Evolutionary conservation across 2,888 invertebrate species (phyloP), one percentile per base, ranked within the genome.

Genomic region (Caenorhabditis parvicauda): DNA sequence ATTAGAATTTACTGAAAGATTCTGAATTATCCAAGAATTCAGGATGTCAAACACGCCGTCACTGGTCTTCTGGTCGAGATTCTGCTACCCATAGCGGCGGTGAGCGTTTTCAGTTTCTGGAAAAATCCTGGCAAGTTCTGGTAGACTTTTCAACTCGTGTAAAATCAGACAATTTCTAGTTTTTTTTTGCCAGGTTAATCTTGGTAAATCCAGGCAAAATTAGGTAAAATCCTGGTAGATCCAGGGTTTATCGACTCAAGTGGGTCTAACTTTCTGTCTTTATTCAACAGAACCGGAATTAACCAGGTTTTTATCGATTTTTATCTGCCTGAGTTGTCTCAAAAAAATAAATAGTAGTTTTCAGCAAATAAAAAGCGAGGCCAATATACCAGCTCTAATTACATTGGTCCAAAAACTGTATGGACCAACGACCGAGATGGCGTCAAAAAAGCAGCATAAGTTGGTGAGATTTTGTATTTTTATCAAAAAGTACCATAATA

Each of bases 41-140:
- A 94, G 82, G 96, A 98, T 82, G 90, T 98, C 21, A 90, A 98
- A 79, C 96, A 98, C 83, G 94, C 96, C 0, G 85, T 98, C 35
- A 96, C 98, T 41, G 96, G 95, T 0, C 86, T 99, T 19, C 95
- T 99, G 83, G 98, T 99, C 1, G 98, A 99, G 84, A 96, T 98
- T 77, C 85, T 99, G 2, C 90, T 98, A 55, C 98, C 98, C 0
- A 95, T 99, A 22, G 96, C 96, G 52, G 95, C 96, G 68, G 94
- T 94, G 84, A 87, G 88, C n/a, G n/a, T n/a, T 49, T 41, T 42
- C 29, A 38, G 41, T 50, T 48, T 41, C 45, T 6, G 29, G 6
- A 28, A 19, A 28, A 27, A 32, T n/a, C n/a, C n/a, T n/a, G n/a
- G n/a, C n/a, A n/a, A n/a, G n/a, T n/a, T n/a, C n/a, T n/a, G n/a